Percentiles rank a stretch among this genome's conserved stretches.
Conservation (phyloP, 2,797 vertebrate genomes). For the Sebastes taczanowskii region DNA sequence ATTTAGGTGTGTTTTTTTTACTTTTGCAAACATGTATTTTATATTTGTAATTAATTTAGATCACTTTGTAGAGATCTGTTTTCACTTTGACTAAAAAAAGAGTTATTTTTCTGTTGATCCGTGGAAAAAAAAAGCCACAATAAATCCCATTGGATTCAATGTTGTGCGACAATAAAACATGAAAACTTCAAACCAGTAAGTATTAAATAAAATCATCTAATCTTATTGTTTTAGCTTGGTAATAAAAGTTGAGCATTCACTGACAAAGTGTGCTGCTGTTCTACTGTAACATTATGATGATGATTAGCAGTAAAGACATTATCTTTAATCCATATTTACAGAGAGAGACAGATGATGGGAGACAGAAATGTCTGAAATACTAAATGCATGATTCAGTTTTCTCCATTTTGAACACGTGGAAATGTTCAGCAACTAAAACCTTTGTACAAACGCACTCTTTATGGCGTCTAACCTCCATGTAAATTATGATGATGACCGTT, state of each 20-base stretch:
- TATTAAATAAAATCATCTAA: not conserved
- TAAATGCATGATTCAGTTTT: slow-evolving; percentile 18
- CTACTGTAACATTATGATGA: not conserved
- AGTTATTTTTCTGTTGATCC: not conserved
- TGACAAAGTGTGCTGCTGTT: not conserved
- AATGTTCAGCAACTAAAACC: slow-evolving; percentile 28
- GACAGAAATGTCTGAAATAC: slow-evolving; percentile 13
- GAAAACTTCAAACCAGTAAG: not conserved
- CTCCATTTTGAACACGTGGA: slow-evolving; percentile 18
- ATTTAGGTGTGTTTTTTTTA: not conserved
- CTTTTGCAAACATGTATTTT: not conserved
- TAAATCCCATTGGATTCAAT: not conserved
- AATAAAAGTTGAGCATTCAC: not conserved
- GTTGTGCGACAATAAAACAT: not conserved
- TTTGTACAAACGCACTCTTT: slow-evolving; percentile 17
- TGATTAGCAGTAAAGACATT: not conserved
- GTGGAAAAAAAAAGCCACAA: not conserved
- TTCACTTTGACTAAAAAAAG: not conserved
- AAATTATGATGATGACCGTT: slow-evolving; percentile 40
- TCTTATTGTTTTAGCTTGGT: not conserved
- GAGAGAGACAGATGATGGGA: not conserved
- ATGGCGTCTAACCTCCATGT: slow-evolving; percentile 21
- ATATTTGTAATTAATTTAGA: not conserved
- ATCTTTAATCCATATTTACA: not conserved
- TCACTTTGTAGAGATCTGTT: not conserved